Conservation (phyloP, 1,140 invertebrate genomes). For the Euwallacea fornicatus region DNA sequence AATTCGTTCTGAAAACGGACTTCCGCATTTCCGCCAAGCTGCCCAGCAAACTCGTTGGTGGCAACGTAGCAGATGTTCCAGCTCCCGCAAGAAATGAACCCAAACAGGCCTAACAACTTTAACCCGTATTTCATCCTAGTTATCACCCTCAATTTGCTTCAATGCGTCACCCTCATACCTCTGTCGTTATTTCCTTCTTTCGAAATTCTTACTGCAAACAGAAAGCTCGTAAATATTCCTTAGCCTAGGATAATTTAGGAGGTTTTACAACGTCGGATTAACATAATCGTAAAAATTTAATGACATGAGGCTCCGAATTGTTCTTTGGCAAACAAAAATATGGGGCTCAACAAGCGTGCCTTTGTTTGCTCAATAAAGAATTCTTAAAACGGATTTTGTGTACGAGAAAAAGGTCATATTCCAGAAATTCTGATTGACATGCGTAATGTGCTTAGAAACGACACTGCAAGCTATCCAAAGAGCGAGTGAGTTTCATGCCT, state of each 20-base stretch:
- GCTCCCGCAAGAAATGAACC: neutral
- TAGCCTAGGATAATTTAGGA: conserved; percentile 10
- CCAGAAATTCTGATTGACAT: no score
- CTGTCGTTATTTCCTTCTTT: conserved; percentile 17
- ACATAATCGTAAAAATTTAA: conserved; percentile 37
- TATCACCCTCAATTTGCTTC: conserved; percentile 20
- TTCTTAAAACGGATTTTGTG: no score
- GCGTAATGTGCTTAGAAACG: no score
- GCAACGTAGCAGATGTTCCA: neutral
- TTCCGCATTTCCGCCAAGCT: no score
- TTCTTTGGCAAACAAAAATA: conserved; percentile 34
- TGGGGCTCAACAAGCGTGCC: conserved; percentile 2
- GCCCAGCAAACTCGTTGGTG: no score
- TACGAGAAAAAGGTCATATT: no score
- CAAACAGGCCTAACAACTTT: conserved; percentile 8
- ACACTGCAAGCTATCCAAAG: no score
- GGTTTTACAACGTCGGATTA: conserved; percentile 33
- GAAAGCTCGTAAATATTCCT: conserved; percentile 29
- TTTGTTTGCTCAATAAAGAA: conserved; percentile 11
- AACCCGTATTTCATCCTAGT: conserved; percentile 10
- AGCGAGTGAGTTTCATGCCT: no score
- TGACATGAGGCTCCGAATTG: conserved; percentile 24
- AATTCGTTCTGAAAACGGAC: no score
- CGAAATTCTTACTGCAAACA: conserved; percentile 29
- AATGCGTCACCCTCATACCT: conserved; percentile 21